Conservation (phyloP, 2,797 vertebrate species). For the Macrochelys suwanniensis region DNA sequence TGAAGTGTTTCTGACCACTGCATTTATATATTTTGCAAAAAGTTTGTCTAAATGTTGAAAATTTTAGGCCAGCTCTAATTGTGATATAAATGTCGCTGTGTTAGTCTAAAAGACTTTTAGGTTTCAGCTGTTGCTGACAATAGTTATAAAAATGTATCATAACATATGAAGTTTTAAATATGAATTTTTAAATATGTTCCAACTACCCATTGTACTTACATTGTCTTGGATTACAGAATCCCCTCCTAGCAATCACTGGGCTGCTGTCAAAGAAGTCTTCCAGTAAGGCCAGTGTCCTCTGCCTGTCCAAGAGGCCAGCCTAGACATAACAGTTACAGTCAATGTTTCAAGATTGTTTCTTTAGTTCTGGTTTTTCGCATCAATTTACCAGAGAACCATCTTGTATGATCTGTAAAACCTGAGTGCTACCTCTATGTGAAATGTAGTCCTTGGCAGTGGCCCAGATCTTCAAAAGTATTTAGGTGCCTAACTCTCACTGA, state of each 20-base stretch:
- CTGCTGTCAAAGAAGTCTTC: slow-evolving; percentile 76
- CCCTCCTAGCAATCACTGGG: not conserved
- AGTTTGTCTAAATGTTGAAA: not conserved
- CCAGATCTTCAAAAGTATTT: not conserved
- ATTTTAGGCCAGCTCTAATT: not conserved
- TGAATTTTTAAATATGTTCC: not conserved
- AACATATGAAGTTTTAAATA: not conserved
- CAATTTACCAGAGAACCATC: not conserved
- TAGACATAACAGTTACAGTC: slow-evolving; percentile 64
- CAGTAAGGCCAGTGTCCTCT: slow-evolving; percentile 76
- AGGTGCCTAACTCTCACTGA: not conserved
- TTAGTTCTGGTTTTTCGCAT: not conserved
- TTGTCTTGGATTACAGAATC: slow-evolving; percentile 78
- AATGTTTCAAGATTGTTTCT: not conserved
- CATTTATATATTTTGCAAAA: not conserved
- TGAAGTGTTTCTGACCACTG: not conserved
- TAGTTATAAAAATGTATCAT: not conserved
- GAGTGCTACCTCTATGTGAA: slow-evolving; percentile 14
- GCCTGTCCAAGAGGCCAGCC: slow-evolving; percentile 79
- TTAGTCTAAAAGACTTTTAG: not conserved
- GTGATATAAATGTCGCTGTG: not conserved
- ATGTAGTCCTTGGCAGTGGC: slow-evolving; percentile 48
- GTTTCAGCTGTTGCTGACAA: not conserved
- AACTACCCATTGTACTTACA: slow-evolving; percentile 76
- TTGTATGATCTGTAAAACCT: not conserved